Base-by-base conservation (phyloP, 2,113 vertebrate species). In the Crypturellus undulatus region DNA sequence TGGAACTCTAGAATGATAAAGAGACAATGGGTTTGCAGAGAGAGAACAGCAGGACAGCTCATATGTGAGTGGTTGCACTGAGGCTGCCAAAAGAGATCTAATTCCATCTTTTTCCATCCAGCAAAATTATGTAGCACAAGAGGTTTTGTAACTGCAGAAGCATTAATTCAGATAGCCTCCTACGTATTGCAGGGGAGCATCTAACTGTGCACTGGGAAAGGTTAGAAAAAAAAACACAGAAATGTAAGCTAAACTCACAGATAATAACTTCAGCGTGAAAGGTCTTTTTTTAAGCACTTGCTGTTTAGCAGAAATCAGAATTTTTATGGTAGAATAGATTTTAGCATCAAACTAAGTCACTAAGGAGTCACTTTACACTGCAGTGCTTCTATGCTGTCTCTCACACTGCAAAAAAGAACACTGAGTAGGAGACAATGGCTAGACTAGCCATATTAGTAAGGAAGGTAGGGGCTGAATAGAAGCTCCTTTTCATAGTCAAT, bases 121-220 rank as follows among this genome's bases (percentile, higher is more conserved):
- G 72, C 58, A 92, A 94, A 96, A 92, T 92, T 81, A 88, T 90
- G 82, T 58, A 82, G 64, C 89, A 87, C 68, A 89, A 92, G 86
- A 83, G 87, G 71, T 77, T 94, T 95, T 95, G 43, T 82, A 84
- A 93, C 28, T 84, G 77, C 81, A 82, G 79, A 89, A 94, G 15
- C 72, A 84, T 96, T 91, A 94, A 96, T 97, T 96, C 84, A 90
- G 73, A 85, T 95, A 71, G 73, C 69, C 40, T 95, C 40, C 70
- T 91, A 79, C 69, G 67, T 93, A 80, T 83, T 91, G 62, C 65
- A 93, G 68, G 62, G 69, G 32, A 79, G n/a, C 90, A 83, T 69
- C 45, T 83, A 77, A 71, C 51, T 91, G 75, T 68, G 45, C 52
- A 30, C 45, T 87, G 71, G 68, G 60, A 84, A 84, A 49, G 3